Evolutionary conservation across 2,888 invertebrate genomes (phyloP), one percentile per base, ranked within the genome.

Genomic region (Ectemnius cavifrons): DNA sequence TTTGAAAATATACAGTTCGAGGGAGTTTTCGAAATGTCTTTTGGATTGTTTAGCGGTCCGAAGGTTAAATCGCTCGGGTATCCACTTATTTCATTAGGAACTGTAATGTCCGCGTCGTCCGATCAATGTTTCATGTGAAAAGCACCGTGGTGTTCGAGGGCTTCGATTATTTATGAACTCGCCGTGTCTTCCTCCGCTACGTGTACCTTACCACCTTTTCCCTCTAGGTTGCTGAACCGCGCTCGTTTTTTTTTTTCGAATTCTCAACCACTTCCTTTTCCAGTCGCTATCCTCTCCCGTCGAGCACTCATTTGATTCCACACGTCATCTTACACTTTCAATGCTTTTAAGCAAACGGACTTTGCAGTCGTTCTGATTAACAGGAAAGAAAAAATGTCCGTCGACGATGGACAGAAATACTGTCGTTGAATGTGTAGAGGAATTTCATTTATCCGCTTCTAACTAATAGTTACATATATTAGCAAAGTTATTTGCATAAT

Each of bases 141-240:
- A 89, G 87, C 87, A 85, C 87, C 87, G 86, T 80, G 85, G 86
- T 85, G 85, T 86, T 84, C 86, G 85, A 82, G 75, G 83, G 88
- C 86, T 88, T 91, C 89, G 90, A 91, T 91, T 91, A 91, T 91
- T 91, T 90, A 91, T 90, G 89, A 91, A 88, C 86, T 88, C 78
- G 79, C 85, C 86, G 83, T 85, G 87, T 87, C 89, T 89, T 88
- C 86, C 80, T 75, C 78, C 81, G 58, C 67, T 81, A 80, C 80
- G 75, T 73, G 77, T 80, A 84, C 78, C 79, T 80, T 37, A 37
- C 37, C 37, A 82, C 80, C 66, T 63, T 67, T 73, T 73, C 79
- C 79, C 76, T 72, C 74, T 80, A 80, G 86, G 87, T 87, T 86
- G 85, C 86, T 87, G 85, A 87, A 87, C 86, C 77, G 79, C 79